phyloP scores from a whole-genome alignment of 1,140 invertebrate genomes.

The Drosophila azteca region DNA sequence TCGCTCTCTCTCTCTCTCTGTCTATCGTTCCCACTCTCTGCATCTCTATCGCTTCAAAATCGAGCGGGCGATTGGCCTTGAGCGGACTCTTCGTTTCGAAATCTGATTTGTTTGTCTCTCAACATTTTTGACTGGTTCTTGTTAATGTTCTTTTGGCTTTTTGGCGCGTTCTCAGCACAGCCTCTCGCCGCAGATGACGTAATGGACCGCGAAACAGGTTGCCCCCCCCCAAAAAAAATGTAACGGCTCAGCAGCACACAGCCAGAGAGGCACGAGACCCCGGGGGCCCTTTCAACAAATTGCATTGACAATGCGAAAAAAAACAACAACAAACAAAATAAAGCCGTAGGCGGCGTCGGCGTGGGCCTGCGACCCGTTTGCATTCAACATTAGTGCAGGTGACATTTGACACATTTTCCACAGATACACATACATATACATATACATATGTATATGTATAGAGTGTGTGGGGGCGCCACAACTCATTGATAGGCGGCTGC shows the following conservation, averaged over 20 bases:
- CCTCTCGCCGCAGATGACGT: conserved; percentile 40
- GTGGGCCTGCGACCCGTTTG: no score
- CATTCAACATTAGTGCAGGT: conserved; percentile 39
- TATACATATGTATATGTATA: conserved; percentile 12
- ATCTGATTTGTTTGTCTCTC: conserved; percentile 46
- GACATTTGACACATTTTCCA: conserved; percentile 67
- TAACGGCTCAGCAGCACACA: conserved; percentile 19
- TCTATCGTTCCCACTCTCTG: background rate
- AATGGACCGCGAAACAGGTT: conserved; percentile 59
- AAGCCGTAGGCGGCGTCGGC: conserved; percentile 20
- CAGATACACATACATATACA: conserved; percentile 17
- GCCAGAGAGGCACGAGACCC: conserved; percentile 27
- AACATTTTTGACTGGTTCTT: conserved; percentile 28
- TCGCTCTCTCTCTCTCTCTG: background rate
- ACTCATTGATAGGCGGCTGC: conserved; percentile 52
- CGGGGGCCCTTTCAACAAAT: conserved; percentile 17
- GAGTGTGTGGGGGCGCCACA: conserved; percentile 61
- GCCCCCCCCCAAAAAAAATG: conserved; percentile 33
- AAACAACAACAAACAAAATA: no score
- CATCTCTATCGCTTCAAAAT: conserved; percentile 3
- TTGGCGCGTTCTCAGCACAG: conserved; percentile 34
- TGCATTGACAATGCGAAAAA: conserved; percentile 24
- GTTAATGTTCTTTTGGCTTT: conserved; percentile 23
- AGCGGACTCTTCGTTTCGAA: conserved; percentile 10
- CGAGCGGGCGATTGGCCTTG: conserved; percentile 22